Percentiles rank a stretch among this genome's conserved stretches.
phyloP scores from a whole-genome alignment of 2,888 invertebrate species.

The Clistopyga incitator region DNA sequence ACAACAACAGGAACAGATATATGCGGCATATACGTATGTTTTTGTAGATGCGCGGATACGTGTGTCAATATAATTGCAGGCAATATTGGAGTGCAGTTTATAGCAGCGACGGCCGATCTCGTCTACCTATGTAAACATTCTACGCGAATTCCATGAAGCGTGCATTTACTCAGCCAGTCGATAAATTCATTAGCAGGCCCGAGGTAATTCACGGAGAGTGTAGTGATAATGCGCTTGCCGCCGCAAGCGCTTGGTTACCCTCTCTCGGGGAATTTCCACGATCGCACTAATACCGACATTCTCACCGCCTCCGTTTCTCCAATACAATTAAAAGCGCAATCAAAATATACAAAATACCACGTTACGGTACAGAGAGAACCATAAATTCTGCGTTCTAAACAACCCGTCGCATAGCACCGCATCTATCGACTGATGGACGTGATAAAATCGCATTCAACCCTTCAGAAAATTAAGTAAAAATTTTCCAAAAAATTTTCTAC shows the following conservation, averaged over 20 bases:
- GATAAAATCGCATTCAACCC: too few relatives aligned
- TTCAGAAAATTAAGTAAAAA: too few relatives aligned
- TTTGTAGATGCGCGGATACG: background rate
- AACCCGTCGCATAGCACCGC: too few relatives aligned
- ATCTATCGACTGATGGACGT: too few relatives aligned
- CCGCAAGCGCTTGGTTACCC: constrained; percentile 58
- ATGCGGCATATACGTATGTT: background rate
- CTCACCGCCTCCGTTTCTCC: background rate
- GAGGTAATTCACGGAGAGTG: constrained; percentile 65
- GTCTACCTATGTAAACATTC: constrained; percentile 63
- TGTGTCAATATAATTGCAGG: constrained; percentile 25
- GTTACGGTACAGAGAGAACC: background rate
- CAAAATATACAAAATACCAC: background rate
- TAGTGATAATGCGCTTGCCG: constrained; percentile 60
- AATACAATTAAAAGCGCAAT: background rate
- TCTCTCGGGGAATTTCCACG: constrained; percentile 20
- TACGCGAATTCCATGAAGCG: constrained; percentile 61
- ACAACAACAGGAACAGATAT: too few relatives aligned
- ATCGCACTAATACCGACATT: background rate
- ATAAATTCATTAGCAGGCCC: constrained; percentile 66
- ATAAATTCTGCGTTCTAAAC: background rate
- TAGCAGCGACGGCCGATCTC: constrained; percentile 37
- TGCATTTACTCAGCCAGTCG: constrained; percentile 66
- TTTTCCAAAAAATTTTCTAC: too few relatives aligned
- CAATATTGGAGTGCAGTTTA: constrained; percentile 19